Evolutionary conservation across 1,140 invertebrate species (phyloP).

Genomic region (Odontomachus brunneus): DNA sequence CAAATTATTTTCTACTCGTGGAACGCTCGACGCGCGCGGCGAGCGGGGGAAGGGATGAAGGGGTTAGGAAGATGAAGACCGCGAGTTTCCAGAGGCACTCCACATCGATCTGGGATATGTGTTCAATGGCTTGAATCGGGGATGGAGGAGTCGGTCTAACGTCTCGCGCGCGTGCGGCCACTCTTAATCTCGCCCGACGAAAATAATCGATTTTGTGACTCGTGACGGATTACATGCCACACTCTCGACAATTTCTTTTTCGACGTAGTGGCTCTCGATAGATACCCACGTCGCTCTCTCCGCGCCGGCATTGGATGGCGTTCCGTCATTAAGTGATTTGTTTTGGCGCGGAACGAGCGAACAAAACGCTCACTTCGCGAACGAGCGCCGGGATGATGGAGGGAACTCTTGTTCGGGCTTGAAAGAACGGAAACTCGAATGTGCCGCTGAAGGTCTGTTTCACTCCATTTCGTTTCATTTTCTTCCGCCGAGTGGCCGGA

Average conservation of each 20-base stretch:
- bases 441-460: conserved; percentile 53
- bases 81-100: conserved; percentile 61
- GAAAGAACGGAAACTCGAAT: conserved; percentile 57
- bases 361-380: conserved; percentile 40
- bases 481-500: conserved; percentile 45
- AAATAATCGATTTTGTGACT: conserved; percentile 66
- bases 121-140: conserved; percentile 55
- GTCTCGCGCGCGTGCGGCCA: conserved; percentile 1
- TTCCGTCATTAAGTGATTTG: conserved; percentile 49
- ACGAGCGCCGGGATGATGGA: conserved; percentile 27
- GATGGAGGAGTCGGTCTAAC: conserved; percentile 5
- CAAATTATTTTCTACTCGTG: conserved; percentile 74
- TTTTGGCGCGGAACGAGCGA: conserved; percentile 25
- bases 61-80: conserved; percentile 17
- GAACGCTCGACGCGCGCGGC: conserved; percentile 30
- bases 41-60: conserved; percentile 12
- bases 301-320: background rate
- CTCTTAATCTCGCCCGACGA: conserved; percentile 47
- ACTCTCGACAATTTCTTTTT: conserved; percentile 28
- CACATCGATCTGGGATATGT: conserved; percentile 66
- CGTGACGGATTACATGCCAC: conserved; percentile 43
- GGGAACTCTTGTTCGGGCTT: conserved; percentile 46
- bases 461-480: conserved; percentile 60
- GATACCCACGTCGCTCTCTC: conserved; percentile 15
- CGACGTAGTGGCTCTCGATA: conserved; percentile 13